Evolutionary conservation across 2,797 vertebrate species (phyloP).

Genomic region (Acanthopagrus latus): DNA sequence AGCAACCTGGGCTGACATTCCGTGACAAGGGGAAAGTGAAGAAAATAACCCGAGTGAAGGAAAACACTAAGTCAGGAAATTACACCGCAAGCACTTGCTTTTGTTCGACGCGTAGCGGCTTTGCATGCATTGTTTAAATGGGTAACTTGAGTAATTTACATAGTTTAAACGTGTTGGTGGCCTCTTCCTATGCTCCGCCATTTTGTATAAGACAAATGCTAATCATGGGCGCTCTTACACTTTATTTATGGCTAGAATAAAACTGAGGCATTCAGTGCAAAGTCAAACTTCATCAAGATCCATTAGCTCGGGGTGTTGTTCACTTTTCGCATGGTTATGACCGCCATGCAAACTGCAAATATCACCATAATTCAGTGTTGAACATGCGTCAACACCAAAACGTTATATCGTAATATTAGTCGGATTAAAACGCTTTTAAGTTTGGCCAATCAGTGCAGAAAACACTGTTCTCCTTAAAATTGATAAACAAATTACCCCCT

Average conservation of each 20-base stretch:
- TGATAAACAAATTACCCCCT: conserved; percentile 31
- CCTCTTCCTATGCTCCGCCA: conserved; percentile 90
- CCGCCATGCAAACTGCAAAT: conserved; percentile 44
- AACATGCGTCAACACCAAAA: conserved; percentile 82
- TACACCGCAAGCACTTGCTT: conserved; percentile 66
- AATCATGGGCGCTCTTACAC: conserved; percentile 91
- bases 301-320: conserved; percentile 50
- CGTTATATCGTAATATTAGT: conserved; percentile 83
- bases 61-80: conserved; percentile 83
- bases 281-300: conserved; percentile 60
- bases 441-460: conserved; percentile 62
- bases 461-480: conserved; percentile 64
- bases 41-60: conserved; percentile 78
- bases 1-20: conserved; percentile 87
- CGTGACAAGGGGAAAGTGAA: conserved; percentile 91
- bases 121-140: conserved; percentile 74
- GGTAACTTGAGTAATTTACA: conserved; percentile 86
- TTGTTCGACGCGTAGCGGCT: conserved; percentile 62
- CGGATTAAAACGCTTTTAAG: conserved; percentile 73
- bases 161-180: conserved; percentile 90
- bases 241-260: conserved; percentile 88
- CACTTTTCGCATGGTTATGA: conserved; percentile 69
- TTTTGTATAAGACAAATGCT: conserved; percentile 91
- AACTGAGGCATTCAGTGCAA: conserved; percentile 67
- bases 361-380: conserved; percentile 74